A percentile compares a stretch with the other conserved stretches of the same genome.
phyloP scores from a whole-genome alignment of 1,140 invertebrate genomes.

The Zaprionus ghesquierei region DNA sequence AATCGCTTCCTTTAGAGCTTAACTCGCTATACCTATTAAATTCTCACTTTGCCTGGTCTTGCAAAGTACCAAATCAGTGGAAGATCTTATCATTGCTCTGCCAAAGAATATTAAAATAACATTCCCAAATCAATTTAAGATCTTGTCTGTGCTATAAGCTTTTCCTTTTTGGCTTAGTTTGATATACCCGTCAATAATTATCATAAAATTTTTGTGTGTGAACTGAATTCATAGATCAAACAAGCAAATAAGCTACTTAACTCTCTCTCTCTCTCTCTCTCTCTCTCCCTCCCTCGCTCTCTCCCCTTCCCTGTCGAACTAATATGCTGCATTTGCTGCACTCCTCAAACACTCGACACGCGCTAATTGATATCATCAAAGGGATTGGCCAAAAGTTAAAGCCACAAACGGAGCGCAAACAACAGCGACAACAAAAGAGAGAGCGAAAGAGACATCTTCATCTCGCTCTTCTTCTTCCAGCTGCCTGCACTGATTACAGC shows the following conservation, averaged over 20 bases:
- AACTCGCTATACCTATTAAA: background rate
- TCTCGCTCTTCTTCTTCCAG: background rate
- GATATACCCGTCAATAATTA: background rate
- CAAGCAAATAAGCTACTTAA: background rate
- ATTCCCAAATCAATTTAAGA: background rate
- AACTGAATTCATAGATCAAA: background rate
- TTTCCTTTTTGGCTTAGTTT: background rate
- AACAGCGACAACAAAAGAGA: too few relatives aligned
- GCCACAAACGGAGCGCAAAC: slow-evolving; percentile 18
- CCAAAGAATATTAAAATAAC: background rate
- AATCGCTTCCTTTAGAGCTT: slow-evolving; percentile 1
- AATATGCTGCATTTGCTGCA: background rate
- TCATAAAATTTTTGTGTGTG: background rate
- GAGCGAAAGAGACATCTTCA: slow-evolving; percentile 8
- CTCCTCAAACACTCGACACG: slow-evolving; percentile 32
- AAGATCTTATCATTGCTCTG: background rate
- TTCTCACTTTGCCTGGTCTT: background rate
- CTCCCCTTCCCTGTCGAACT: background rate
- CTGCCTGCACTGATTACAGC: slow-evolving; percentile 38
- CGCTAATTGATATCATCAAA: slow-evolving; percentile 53
- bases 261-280: background rate
- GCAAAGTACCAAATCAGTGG: background rate
- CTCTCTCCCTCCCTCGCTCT: background rate
- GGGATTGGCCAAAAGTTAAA: slow-evolving; percentile 50
- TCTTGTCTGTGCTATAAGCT: background rate